Evolutionary conservation across 1,140 invertebrate genomes (phyloP).

Genomic region (Heliconius nattereri): DNA sequence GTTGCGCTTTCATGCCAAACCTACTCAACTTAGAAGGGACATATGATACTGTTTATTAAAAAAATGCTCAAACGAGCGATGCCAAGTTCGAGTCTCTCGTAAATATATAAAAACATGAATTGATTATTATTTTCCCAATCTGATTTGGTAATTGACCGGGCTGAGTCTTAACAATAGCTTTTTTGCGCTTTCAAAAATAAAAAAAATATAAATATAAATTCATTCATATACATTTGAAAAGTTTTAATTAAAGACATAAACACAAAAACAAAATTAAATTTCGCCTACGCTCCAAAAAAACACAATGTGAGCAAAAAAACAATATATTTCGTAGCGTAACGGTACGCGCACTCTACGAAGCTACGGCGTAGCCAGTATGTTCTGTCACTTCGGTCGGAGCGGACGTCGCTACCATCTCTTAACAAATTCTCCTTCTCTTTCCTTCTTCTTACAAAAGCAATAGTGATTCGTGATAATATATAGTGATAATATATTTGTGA

Average conservation of each 20-base stretch:
- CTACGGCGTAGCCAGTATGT: slow-evolving; percentile 51
- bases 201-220: too few relatives aligned
- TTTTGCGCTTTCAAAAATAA: background rate
- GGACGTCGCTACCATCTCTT: slow-evolving; percentile 48
- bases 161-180: too few relatives aligned
- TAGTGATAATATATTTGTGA: slow-evolving; percentile 40
- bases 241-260: background rate
- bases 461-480: slow-evolving; percentile 44
- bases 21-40: too few relatives aligned
- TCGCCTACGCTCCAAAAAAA: background rate
- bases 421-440: slow-evolving; percentile 47
- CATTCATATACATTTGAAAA: background rate
- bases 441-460: slow-evolving; percentile 51
- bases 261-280: background rate
- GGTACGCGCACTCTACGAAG: slow-evolving; percentile 48
- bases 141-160: too few relatives aligned
- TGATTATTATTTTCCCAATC: too few relatives aligned
- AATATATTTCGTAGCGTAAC: slow-evolving; percentile 34
- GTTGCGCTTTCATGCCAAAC: too few relatives aligned
- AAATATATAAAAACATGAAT: too few relatives aligned
- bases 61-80: too few relatives aligned
- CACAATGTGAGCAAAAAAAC: slow-evolving; percentile 14
- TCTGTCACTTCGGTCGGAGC: slow-evolving; percentile 43
- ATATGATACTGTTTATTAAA: too few relatives aligned
- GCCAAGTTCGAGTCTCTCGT: too few relatives aligned